A percentile compares a stretch with the other conserved stretches of the same genome.
Conservation (phyloP, 2,888 invertebrate genomes). For the Microctonus hyperodae region DNA sequence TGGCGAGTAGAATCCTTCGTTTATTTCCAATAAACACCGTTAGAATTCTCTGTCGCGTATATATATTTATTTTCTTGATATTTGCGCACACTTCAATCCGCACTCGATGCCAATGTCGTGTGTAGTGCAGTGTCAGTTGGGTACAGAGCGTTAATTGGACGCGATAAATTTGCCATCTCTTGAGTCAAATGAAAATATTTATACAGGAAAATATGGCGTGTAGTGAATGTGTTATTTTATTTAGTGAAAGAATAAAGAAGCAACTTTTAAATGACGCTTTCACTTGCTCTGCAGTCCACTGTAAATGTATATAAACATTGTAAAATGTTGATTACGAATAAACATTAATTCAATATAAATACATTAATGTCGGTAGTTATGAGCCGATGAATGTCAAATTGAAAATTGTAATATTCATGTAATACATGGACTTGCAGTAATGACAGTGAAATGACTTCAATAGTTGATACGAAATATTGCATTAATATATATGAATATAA, state of each 20-base stretch:
- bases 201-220: not conserved
- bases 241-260: not conserved
- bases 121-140: not conserved
- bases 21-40: not conserved
- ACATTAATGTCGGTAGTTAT: not conserved
- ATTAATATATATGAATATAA: not conserved
- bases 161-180: constrained; percentile 49
- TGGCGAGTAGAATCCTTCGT: constrained; percentile 5
- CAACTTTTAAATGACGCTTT: not conserved
- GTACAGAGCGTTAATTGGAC: constrained; percentile 54
- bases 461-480: not conserved
- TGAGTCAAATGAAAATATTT: not conserved
- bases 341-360: not conserved
- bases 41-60: not conserved
- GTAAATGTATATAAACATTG: not conserved
- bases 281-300: not conserved
- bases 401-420: not conserved
- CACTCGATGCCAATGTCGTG: not conserved
- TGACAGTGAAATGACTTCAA: not conserved
- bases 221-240: not conserved
- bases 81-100: no score
- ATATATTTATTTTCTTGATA: not conserved
- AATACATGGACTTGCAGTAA: constrained; percentile 9
- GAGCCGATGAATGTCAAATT: constrained; percentile 16
- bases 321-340: not conserved